Percentiles rank a stretch among this genome's conserved stretches.
These are phyloP conservation scores for Nemotelus nigrinus DNA, from an alignment of 2,888 invertebrate species.

Conservation along the genomic window DNA sequence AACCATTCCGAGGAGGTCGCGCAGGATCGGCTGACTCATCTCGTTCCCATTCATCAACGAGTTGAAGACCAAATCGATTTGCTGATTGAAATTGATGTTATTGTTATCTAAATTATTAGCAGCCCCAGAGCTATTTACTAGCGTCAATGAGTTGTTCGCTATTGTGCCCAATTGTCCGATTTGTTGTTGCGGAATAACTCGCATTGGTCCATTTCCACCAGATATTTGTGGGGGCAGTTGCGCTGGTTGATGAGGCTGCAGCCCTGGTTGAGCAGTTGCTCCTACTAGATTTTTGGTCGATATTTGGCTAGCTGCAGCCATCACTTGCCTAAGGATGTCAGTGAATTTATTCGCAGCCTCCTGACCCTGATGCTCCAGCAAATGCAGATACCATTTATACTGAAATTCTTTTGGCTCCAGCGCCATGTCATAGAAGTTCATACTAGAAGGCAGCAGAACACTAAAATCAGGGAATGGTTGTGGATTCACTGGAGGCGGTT, in stretches of 20 bases:
- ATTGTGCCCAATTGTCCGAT: not conserved
- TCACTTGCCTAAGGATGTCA: constrained; percentile 63
- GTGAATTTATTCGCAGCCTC: constrained; percentile 70
- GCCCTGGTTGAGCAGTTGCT: constrained; percentile 50
- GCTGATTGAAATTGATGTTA: constrained; percentile 62
- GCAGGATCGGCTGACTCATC: constrained; percentile 62
- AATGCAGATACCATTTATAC: constrained; percentile 69
- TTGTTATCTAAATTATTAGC: constrained; percentile 48
- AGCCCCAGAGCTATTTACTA: not conserved
- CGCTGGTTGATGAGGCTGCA: constrained; percentile 56
- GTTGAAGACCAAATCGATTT: constrained; percentile 64
- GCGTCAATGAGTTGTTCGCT: not conserved
- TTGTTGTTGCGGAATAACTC: constrained; percentile 50
- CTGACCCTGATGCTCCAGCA: constrained; percentile 67
- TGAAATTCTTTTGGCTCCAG: constrained; percentile 67
- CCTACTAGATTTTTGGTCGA: constrained; percentile 14
- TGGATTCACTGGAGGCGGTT: constrained; percentile 45
- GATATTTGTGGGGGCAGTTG: constrained; percentile 54
- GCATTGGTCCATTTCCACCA: constrained; percentile 48
- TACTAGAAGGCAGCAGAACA: constrained; percentile 68
- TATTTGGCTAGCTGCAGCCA: constrained; percentile 52
- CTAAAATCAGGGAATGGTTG: constrained; percentile 58
- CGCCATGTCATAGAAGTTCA: constrained; percentile 69
- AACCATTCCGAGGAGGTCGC: constrained; percentile 62
- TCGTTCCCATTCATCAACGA: constrained; percentile 64